Evolutionary conservation across 2,888 invertebrate species (phyloP).

Genomic region (Osmoderma eremita): DNA sequence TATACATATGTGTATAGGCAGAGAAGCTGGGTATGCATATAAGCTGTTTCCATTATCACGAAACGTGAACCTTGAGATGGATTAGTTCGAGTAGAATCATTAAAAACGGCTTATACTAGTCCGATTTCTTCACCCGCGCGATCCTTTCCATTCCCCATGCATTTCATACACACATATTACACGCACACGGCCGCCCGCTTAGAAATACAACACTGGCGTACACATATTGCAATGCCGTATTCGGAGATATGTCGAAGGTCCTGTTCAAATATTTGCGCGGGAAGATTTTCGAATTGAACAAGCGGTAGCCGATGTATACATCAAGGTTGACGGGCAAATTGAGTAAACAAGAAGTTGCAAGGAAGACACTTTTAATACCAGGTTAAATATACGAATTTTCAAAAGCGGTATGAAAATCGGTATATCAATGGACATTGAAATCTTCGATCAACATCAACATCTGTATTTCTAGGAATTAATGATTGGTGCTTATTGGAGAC

Average conservation of each 20-base stretch:
- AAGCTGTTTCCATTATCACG: conserved; percentile 38
- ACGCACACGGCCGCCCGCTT: neutral
- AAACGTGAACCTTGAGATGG: conserved; percentile 40
- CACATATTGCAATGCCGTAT: neutral
- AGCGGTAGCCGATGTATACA: conserved; percentile 22
- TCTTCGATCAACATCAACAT: too few relatives aligned
- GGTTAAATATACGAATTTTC: neutral
- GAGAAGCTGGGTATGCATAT: conserved; percentile 21
- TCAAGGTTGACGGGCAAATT: conserved; percentile 24
- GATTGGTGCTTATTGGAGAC: too few relatives aligned
- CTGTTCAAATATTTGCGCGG: conserved; percentile 21
- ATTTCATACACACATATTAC: neutral
- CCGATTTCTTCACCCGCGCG: conserved; percentile 39
- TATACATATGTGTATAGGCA: too few relatives aligned
- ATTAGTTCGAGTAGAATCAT: conserved; percentile 42
- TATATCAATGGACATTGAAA: too few relatives aligned
- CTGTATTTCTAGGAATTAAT: too few relatives aligned
- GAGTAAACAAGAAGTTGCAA: conserved; percentile 23
- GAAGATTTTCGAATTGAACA: conserved; percentile 32
- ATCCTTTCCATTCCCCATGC: neutral
- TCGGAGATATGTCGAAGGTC: conserved; percentile 25
- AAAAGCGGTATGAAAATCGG: too few relatives aligned
- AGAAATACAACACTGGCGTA: neutral
- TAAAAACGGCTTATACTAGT: conserved; percentile 41
- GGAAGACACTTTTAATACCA: conserved; percentile 9